Evolutionary conservation across 2,888 invertebrate species (phyloP), one percentile per base, ranked within the genome.

Genomic region (Agriotes lineatus): DNA sequence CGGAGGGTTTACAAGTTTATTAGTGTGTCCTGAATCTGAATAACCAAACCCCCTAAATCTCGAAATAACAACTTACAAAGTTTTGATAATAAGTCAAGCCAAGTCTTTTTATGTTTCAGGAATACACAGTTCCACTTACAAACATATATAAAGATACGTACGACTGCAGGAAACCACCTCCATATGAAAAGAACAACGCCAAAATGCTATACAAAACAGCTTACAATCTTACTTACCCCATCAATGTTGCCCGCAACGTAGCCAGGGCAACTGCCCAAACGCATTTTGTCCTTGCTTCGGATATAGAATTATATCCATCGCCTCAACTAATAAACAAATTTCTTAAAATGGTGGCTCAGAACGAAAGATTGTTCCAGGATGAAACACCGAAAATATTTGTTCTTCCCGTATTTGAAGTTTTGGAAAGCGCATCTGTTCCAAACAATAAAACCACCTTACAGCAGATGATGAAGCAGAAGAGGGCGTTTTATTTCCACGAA

Each of bases 401-500:
- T 20, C 22, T 73, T 25, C 58, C 33, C 18, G 44, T 68, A 19
- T 73, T 73, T 54, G 72, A 73, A 61, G 56, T 72, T 6, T 12
- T 45, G 10, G 25, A 37, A 3, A 50, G 56, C 12, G 9, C 4
- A 22, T n/a, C 52, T 20, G 37, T 57, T 6, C 72, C 72, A 16
- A 10, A 9, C 1, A 65, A 42, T 22, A 72, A 72, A 60, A 57
- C 16, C n/a, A 48, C 25, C 16, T 14, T n/a, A n/a, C n/a, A n/a
- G n/a, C n/a, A n/a, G n/a, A n/a, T n/a, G n/a, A n/a, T n/a, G n/a
- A n/a, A n/a, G 68, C 9, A 12, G 30, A 19, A 84, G 85, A 70
- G 91, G 94, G 89, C 82, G 33, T 10, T 1, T 33, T 0, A 44
- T 45, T 96, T 96, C 83, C 95, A 96, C 83, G 93, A 94, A 80